Percentiles rank a stretch among this genome's conserved stretches.
phyloP scores from a whole-genome alignment of 2,113 vertebrate species.

The Chascanopsetta lugubris region DNA sequence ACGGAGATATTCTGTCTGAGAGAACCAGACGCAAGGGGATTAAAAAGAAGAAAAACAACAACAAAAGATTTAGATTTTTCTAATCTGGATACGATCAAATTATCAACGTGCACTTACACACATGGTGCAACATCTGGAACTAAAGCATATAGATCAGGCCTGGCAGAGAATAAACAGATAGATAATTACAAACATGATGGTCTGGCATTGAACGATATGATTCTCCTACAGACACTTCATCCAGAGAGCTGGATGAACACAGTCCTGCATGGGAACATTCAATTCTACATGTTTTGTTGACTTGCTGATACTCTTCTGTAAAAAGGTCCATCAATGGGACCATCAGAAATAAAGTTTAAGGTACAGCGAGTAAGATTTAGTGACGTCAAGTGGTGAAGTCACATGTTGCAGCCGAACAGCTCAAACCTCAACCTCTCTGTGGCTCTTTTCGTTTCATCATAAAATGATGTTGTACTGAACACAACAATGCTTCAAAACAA shows the following conservation, averaged over 20 bases:
- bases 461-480: no score
- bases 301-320: neutral
- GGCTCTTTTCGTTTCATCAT: no score
- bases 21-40: no score
- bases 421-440: no score
- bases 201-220: neutral
- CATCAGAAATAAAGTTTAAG: neutral
- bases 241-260: neutral
- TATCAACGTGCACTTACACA: neutral
- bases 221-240: neutral
- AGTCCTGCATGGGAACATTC: neutral
- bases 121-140: slow-evolving; percentile 5
- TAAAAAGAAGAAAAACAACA: neutral
- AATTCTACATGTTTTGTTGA: no score
- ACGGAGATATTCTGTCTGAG: slow-evolving; percentile 4
- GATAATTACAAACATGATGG: slow-evolving; percentile 19
- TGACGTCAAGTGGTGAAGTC: no score
- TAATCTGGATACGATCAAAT: slow-evolving; percentile 23
- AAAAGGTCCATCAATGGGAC: neutral
- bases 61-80: slow-evolving; percentile 5
- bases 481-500: no score
- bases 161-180: neutral
- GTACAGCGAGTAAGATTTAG: neutral
- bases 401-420: neutral
- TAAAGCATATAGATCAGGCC: neutral